Percentiles rank a stretch among this genome's conserved stretches.
These are phyloP conservation scores for Trinectes maculatus DNA, from an alignment of 2,113 vertebrate species.

Conservation along the genomic window DNA sequence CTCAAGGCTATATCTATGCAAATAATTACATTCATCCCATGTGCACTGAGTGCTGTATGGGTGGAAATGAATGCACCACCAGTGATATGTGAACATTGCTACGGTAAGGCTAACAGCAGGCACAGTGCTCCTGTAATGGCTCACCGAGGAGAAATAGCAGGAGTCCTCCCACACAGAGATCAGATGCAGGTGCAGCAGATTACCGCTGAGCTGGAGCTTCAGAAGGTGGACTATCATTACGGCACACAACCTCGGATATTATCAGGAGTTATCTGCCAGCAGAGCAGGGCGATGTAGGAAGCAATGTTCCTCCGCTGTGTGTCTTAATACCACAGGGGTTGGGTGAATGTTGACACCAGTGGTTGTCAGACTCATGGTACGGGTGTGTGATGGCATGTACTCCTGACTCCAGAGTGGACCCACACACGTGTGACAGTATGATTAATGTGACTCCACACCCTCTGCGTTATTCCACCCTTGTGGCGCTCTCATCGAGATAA, in stretches of 20 bases:
- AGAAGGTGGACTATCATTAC: constrained; percentile 23
- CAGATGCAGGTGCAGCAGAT: constrained; percentile 46
- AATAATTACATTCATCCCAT: constrained; percentile 67
- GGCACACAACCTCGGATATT: constrained; percentile 26
- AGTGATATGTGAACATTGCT: constrained; percentile 45
- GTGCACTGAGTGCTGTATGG: constrained; percentile 28
- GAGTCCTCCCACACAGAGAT: constrained; percentile 63
- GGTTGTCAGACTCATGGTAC: constrained; percentile 15
- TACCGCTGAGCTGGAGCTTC: constrained; percentile 35
- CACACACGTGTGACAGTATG: constrained; percentile 53
- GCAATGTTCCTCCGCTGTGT: background rate
- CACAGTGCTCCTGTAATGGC: constrained; percentile 29
- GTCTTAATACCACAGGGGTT: constrained; percentile 8
- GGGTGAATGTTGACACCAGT: background rate
- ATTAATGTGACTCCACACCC: constrained; percentile 62
- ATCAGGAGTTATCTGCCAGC: constrained; percentile 17
- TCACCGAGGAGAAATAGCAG: constrained; percentile 56
- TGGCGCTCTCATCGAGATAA: constrained; percentile 66
- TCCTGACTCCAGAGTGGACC: constrained; percentile 44
- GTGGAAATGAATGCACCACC: constrained; percentile 48
- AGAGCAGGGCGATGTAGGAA: constrained; percentile 15
- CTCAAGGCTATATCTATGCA: constrained; percentile 71
- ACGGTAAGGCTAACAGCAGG: constrained; percentile 43
- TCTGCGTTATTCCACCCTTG: constrained; percentile 39
- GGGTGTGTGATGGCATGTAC: constrained; percentile 40